Percentiles rank a stretch among this genome's conserved stretches.
phyloP scores from a whole-genome alignment of 2,888 invertebrate species.

The Ophioninae sp. region DNA sequence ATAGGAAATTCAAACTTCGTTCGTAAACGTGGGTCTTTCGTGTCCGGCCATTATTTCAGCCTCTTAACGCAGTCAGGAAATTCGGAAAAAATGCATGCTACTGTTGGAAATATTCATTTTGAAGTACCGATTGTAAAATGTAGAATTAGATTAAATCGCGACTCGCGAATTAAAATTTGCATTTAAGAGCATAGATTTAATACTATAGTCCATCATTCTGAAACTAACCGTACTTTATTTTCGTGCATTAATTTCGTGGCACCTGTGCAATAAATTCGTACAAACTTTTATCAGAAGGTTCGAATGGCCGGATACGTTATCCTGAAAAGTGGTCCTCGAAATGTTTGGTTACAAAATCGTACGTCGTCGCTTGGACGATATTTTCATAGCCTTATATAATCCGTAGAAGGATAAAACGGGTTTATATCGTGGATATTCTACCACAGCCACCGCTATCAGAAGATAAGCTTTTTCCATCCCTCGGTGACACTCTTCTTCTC shows the following conservation, averaged over 20 bases:
- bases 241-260: neutral
- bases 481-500: constrained; percentile 6
- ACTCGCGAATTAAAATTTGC: no score
- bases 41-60: no score
- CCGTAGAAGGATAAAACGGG: constrained; percentile 29
- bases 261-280: neutral
- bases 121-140: no score
- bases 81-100: no score
- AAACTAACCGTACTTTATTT: no score
- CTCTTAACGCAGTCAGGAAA: no score
- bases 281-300: neutral
- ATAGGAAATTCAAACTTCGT: no score
- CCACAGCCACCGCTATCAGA: constrained; percentile 40
- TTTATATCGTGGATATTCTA: constrained; percentile 36
- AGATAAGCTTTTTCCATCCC: constrained; percentile 57
- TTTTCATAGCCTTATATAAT: constrained; percentile 58
- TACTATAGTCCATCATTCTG: no score
- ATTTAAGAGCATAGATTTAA: no score
- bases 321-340: constrained; percentile 37
- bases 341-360: constrained; percentile 47
- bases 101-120: no score
- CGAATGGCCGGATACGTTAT: neutral
- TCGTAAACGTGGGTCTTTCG: no score
- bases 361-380: constrained; percentile 47
- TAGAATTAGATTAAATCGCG: no score